Percentiles rank a stretch among this genome's conserved stretches.
phyloP scores from a whole-genome alignment of 2,888 invertebrate genomes.

The Mythimna lalbum region DNA sequence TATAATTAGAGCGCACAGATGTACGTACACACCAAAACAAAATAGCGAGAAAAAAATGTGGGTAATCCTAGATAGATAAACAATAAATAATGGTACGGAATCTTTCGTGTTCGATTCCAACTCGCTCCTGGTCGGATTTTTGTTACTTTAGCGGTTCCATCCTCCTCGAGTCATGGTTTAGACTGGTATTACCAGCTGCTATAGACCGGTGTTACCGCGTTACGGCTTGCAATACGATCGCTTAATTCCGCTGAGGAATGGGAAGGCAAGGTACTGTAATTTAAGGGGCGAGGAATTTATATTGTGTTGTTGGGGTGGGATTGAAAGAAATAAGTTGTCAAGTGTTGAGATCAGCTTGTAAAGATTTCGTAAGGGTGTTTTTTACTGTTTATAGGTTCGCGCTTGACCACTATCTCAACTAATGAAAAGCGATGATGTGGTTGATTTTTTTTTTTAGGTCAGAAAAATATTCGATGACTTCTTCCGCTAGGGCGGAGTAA shows the following conservation, averaged over 20 bases:
- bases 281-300: conserved; percentile 38
- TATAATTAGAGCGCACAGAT: too few relatives aligned
- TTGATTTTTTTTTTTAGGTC: too few relatives aligned
- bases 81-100: too few relatives aligned
- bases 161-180: conserved; percentile 54
- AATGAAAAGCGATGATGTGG: too few relatives aligned
- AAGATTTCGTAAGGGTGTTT: background rate
- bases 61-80: too few relatives aligned
- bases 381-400: too few relatives aligned
- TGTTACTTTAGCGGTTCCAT: conserved; percentile 42
- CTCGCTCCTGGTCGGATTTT: background rate
- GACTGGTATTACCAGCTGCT: conserved; percentile 48
- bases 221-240: conserved; percentile 56
- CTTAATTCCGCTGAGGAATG: conserved; percentile 52
- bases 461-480: too few relatives aligned
- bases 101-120: too few relatives aligned
- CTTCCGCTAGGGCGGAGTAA: too few relatives aligned
- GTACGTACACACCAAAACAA: too few relatives aligned
- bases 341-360: background rate
- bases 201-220: conserved; percentile 46
- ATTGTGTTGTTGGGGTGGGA: conserved; percentile 18
- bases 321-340: conserved; percentile 13
- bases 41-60: too few relatives aligned
- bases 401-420: too few relatives aligned
- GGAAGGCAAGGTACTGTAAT: conserved; percentile 43